These are phyloP conservation scores for Ptychobarbus kaznakovi DNA, from an alignment of 2,797 vertebrate genomes.

Conservation along the genomic window DNA sequence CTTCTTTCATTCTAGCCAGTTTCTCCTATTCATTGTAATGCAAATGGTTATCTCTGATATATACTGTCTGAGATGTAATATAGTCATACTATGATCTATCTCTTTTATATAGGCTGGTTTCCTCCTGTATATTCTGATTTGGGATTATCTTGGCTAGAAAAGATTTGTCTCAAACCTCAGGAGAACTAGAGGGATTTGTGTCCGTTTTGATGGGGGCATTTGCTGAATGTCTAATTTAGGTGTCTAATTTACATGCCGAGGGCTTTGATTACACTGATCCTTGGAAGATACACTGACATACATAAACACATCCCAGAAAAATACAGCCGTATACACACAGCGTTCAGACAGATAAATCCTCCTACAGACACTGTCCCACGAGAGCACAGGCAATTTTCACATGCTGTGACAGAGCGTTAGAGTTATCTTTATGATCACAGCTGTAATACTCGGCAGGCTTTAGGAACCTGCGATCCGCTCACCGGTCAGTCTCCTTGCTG, in stretches of 20 bases:
- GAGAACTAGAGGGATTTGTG: constrained; percentile 22
- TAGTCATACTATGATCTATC: background rate
- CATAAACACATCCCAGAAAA: constrained; percentile 38
- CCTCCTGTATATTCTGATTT: background rate
- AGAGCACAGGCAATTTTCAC: constrained; percentile 42
- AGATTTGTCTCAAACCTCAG: constrained; percentile 24
- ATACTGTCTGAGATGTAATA: background rate
- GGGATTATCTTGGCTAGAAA: constrained; percentile 15
- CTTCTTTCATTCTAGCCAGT: background rate
- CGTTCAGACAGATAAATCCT: constrained; percentile 46
- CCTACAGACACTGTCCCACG: constrained; percentile 27
- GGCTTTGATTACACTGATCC: constrained; percentile 25
- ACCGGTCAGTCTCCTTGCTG: constrained; percentile 96
- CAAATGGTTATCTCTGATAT: background rate
- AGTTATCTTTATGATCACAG: constrained; percentile 29
- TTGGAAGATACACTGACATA: constrained; percentile 24
- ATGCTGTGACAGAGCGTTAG: constrained; percentile 35
- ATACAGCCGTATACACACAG: constrained; percentile 34
- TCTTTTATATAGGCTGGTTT: background rate
- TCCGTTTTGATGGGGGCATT: background rate
- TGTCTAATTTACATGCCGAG: background rate
- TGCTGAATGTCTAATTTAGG: constrained; percentile 22
- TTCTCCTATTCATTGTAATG: background rate
- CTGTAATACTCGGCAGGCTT: background rate
- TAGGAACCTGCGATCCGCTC: constrained; percentile 62